Evolutionary conservation across 2,113 vertebrate species (phyloP), one percentile per base, ranked within the genome.

Genomic region (Chloebia gouldiae): DNA sequence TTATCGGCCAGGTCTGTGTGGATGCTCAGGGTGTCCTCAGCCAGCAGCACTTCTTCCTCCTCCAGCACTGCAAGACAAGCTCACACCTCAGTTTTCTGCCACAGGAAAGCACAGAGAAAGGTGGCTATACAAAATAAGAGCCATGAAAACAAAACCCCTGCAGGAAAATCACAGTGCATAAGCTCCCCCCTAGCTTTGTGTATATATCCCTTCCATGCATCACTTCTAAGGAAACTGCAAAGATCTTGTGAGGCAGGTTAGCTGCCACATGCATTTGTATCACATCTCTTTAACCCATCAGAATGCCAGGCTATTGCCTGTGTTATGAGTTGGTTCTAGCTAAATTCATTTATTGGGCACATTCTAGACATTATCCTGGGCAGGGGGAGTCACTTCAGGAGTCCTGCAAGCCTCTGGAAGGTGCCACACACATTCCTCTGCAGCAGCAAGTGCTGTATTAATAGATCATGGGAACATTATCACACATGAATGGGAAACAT

Each of bases 21-120:
- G 96, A 98, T 99, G 96, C 99, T 99, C 51, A 99, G 98, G 1
- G 98, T 98, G 60, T 99, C 99, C 8, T 99, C 99, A 5, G 98
- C 98, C 83, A 99, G 91, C 35, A 98, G 93, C 11, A 98, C 97
- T 23, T 98, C 98, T 1, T 99, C 98, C n/a, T 99, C 95, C 30
- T 98, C 87, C 90, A 86, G 96, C 49, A 87, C 97, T 98, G 92
- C 44, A 82, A 89, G 23, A 63, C 27, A 93, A 96, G 50, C 93
- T 47, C 60, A 73, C 18, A 73, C 19, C n/a, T 96, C 42, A 22
- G 8, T 30, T 73, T 86, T 66, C 61, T 89, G 45, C 80, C 70
- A 37, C 65, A 59, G 56, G 45, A 70, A 69, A 51, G 45, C 72
- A 50, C 15, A 68, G 35, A 25, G 40, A 53, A 57, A 84, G 30